These are phyloP conservation scores for Parazoanthus swiftii DNA, from an alignment of 92 coral and sea anemone species.

Conservation along the genomic window DNA sequence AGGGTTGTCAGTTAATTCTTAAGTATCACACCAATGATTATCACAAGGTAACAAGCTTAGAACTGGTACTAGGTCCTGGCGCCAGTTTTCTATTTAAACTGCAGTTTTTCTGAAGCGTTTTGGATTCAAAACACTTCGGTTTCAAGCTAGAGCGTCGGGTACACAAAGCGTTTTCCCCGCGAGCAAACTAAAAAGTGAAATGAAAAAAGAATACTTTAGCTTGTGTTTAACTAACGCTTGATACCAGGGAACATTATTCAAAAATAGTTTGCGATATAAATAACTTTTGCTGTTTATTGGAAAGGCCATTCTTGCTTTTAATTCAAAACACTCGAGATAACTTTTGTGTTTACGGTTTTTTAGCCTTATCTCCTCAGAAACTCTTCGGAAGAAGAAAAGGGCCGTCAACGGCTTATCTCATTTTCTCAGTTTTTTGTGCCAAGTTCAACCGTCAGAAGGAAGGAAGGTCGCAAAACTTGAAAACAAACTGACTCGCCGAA, in stretches of 20 bases:
- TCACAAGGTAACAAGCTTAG: background rate
- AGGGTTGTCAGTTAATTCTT: background rate
- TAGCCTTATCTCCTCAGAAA: too few species aligned
- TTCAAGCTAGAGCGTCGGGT: background rate
- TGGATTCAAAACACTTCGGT: background rate
- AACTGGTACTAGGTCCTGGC: background rate
- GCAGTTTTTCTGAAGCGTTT: background rate
- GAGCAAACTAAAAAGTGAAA: too few species aligned
- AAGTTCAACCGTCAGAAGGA: background rate
- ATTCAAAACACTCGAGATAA: background rate
- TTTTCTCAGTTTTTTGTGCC: background rate
- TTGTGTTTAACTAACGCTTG: background rate
- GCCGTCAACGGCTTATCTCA: background rate
- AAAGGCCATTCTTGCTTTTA: background rate
- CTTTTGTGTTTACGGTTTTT: too few species aligned
- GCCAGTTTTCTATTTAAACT: background rate
- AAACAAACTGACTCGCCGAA: background rate
- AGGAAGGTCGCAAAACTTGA: background rate
- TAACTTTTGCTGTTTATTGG: background rate
- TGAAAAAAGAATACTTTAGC: background rate
- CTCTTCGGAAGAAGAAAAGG: too few species aligned
- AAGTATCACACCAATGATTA: background rate
- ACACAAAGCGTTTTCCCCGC: background rate
- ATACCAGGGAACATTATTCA: background rate
- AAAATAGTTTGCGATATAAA: background rate